Conservation (phyloP, 2,113 vertebrate genomes). For the Craseonycteris thonglongyai region DNA sequence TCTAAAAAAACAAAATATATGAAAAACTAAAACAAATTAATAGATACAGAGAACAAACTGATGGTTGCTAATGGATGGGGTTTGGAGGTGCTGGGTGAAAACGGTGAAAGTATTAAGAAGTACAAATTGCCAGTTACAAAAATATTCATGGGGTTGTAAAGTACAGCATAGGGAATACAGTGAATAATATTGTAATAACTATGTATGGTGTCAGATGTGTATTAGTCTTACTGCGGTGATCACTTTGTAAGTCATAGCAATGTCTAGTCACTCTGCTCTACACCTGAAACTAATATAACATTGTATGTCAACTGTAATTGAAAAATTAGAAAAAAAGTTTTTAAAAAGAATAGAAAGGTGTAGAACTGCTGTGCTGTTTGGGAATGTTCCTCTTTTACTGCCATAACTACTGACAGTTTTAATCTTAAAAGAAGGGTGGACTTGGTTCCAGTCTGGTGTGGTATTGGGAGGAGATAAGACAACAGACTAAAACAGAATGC, state of each 20-base stretch:
- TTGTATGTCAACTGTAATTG: not conserved
- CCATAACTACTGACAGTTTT: not conserved
- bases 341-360: not conserved
- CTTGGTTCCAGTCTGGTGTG: not conserved
- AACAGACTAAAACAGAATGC: too few species aligned
- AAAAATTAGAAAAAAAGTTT: not conserved
- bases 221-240: not conserved
- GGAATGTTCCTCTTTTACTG: not conserved
- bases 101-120: not conserved
- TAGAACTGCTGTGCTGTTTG: not conserved
- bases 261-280: not conserved
- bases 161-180: not conserved
- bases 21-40: not conserved
- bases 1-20: not conserved
- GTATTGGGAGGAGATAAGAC: not conserved
- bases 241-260: not conserved
- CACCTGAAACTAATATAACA: not conserved
- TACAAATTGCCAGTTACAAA: not conserved
- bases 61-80: not conserved
- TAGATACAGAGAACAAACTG: not conserved
- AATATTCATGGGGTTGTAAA: not conserved
- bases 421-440: not conserved
- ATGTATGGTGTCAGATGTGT: not conserved
- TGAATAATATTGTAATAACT: not conserved
- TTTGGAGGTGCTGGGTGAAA: not conserved